Percentiles rank a stretch among this genome's conserved stretches.
Evolutionary conservation across 2,797 vertebrate species (phyloP).

Genomic region (Anguilla megastoma): DNA sequence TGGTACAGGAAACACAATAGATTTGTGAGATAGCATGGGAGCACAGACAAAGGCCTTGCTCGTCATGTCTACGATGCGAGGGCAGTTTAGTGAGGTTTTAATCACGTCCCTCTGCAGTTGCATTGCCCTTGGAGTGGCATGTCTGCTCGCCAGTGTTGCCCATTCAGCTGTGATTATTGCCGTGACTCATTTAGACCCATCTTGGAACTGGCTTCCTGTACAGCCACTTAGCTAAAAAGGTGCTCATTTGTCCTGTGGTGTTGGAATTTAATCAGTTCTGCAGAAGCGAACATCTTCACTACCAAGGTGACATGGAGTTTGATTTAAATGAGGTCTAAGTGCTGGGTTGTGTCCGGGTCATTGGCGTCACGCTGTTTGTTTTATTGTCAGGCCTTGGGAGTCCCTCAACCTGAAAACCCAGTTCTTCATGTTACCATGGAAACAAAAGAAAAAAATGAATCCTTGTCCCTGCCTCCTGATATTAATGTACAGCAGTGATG

Average conservation of each 20-base stretch:
- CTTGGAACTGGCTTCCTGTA: background rate
- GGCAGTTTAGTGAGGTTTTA: background rate
- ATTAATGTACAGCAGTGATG: background rate
- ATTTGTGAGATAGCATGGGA: constrained; percentile 50
- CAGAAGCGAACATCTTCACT: constrained; percentile 39
- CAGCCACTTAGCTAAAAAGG: constrained; percentile 50
- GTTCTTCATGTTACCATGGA: constrained; percentile 60
- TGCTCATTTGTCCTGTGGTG: constrained; percentile 56
- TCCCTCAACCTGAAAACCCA: background rate
- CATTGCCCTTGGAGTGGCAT: constrained; percentile 50
- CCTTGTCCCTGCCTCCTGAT: background rate
- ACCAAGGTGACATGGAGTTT: constrained; percentile 58
- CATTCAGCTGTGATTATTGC: constrained; percentile 25
- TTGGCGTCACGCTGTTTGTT: constrained; percentile 42
- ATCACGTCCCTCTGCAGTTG: background rate
- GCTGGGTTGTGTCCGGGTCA: constrained; percentile 42
- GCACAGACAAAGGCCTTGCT: background rate
- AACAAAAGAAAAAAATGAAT: constrained; percentile 41
- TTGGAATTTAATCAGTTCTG: constrained; percentile 58
- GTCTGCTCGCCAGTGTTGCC: constrained; percentile 27
- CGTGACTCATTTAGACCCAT: constrained; percentile 21
- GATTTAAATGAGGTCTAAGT: constrained; percentile 61
- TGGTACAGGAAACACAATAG: constrained; percentile 39
- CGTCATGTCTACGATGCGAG: too few relatives aligned
- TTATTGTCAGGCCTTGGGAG: constrained; percentile 41